Conservation (phyloP, 2,888 invertebrate species). For the Apotomis betuletana region DNA sequence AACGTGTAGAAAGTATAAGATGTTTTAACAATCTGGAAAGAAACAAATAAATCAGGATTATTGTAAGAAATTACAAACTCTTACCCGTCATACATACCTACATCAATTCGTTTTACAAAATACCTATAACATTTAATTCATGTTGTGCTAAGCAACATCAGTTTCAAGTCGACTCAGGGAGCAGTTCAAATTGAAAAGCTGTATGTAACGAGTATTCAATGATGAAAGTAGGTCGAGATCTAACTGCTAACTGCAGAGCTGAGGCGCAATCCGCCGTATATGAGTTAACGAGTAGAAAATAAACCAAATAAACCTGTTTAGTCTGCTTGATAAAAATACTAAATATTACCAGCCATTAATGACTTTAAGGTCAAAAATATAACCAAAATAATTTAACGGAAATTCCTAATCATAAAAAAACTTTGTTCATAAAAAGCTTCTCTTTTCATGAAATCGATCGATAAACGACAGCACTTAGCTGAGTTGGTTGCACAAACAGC, state of each 20-base stretch:
- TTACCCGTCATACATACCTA: too few species aligned
- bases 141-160: neutral
- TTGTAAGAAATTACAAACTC: too few species aligned
- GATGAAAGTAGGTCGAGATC: conserved; percentile 26
- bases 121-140: neutral
- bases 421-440: too few species aligned
- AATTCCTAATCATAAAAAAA: too few species aligned
- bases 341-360: too few species aligned
- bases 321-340: neutral
- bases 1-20: conserved; percentile 61
- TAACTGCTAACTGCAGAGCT: conserved; percentile 10
- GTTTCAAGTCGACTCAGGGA: conserved; percentile 7
- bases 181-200: conserved; percentile 23
- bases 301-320: neutral
- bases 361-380: too few species aligned
- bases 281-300: neutral
- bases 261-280: neutral
- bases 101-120: too few species aligned
- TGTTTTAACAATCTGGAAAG: conserved; percentile 58
- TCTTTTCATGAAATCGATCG: too few species aligned
- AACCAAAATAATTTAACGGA: too few species aligned
- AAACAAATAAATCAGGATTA: conserved; percentile 1
- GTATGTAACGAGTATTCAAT: conserved; percentile 27
- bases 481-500: too few species aligned
- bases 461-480: too few species aligned